phyloP scores from a whole-genome alignment of 2,113 vertebrate genomes.

The Mobula hypostoma region DNA sequence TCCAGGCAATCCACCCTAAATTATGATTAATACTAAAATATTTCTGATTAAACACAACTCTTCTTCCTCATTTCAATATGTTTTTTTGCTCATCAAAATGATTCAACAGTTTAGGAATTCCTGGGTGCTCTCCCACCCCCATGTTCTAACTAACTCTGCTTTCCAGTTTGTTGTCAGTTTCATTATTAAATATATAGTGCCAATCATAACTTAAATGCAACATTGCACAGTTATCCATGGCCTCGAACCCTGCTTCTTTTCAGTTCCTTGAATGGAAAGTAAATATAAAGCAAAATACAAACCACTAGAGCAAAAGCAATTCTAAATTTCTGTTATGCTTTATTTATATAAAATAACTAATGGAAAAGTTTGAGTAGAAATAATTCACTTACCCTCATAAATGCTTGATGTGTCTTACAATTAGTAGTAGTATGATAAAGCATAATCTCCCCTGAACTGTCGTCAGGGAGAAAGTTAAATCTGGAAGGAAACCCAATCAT shows the following conservation, averaged over 20 bases:
- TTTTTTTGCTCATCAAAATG: neutral
- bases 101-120: neutral
- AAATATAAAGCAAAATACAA: neutral
- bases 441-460: slow-evolving; percentile 61
- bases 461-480: slow-evolving; percentile 81
- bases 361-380: neutral
- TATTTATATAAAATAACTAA: neutral
- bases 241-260: neutral
- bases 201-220: neutral
- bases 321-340: neutral
- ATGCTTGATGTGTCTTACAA: slow-evolving; percentile 68
- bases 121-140: neutral
- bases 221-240: neutral
- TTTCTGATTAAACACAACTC: neutral
- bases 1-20: neutral
- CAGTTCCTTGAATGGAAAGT: neutral
- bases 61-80: neutral
- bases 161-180: neutral
- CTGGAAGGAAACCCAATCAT: slow-evolving; percentile 69
- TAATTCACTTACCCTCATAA: slow-evolving; percentile 72
- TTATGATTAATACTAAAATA: neutral
- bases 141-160: neutral
- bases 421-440: slow-evolving; percentile 49
- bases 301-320: neutral
- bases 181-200: neutral